A percentile compares a stretch with the other conserved stretches of the same genome.
Conservation (phyloP, 2,888 invertebrate genomes). For the Acleris emargana region DNA sequence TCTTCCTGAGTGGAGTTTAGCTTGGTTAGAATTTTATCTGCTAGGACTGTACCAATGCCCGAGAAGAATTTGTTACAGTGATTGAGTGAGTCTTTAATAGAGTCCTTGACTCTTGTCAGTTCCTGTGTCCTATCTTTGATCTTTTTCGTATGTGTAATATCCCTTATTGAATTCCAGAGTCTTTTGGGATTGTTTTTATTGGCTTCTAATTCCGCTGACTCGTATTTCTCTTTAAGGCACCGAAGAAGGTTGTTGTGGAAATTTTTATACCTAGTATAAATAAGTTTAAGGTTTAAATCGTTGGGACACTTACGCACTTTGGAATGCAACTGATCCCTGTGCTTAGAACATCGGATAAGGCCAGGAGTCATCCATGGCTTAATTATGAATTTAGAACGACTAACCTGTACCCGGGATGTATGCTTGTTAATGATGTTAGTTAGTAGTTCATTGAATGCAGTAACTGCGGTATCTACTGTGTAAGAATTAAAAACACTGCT, state of each 20-base stretch:
- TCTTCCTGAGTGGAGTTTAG: neutral
- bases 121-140: neutral
- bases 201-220: slow-evolving; percentile 31
- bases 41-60: slow-evolving; percentile 12
- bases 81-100: neutral
- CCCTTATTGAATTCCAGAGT: slow-evolving; percentile 36
- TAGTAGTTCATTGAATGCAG: neutral
- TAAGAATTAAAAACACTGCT: neutral
- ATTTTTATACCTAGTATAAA: slow-evolving; percentile 39
- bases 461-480: neutral
- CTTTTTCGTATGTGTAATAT: slow-evolving; percentile 26
- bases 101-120: neutral
- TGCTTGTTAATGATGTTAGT: neutral
- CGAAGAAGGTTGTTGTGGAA: slow-evolving; percentile 37
- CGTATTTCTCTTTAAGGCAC: slow-evolving; percentile 35
- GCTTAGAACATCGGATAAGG: slow-evolving; percentile 33
- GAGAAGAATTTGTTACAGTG: slow-evolving; percentile 21
- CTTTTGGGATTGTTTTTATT: slow-evolving; percentile 36
- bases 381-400: slow-evolving; percentile 4
- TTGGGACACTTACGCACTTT: slow-evolving; percentile 34
- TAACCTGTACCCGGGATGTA: neutral
- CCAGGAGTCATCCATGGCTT: slow-evolving; percentile 38
- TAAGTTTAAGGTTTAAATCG: slow-evolving; percentile 28
- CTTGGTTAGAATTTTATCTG: slow-evolving; percentile 2
- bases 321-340: slow-evolving; percentile 31